Percentiles rank a stretch among this genome's conserved stretches.
Conservation (phyloP, 2,888 invertebrate species). For the Caenorhabditis imperialis region DNA sequence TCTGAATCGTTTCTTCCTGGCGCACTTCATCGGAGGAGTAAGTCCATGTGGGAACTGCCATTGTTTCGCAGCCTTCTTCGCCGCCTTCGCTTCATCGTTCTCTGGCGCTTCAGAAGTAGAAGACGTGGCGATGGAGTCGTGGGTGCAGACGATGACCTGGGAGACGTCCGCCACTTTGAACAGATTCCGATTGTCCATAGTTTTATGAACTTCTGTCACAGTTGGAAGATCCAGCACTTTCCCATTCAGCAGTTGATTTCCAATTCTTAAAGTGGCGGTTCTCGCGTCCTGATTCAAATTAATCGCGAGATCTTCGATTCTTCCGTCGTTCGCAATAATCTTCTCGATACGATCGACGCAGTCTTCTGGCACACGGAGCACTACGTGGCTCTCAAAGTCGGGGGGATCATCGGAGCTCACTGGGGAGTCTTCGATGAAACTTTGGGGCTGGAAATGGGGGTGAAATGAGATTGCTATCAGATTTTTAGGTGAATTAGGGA, state of each 20-base stretch:
- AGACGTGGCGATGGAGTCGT: constrained; percentile 31
- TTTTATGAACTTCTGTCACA: constrained; percentile 83
- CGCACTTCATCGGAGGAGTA: constrained; percentile 95
- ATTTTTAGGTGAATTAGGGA: too few species aligned
- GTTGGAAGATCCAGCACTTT: constrained; percentile 75
- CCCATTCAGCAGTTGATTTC: constrained; percentile 64
- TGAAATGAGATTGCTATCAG: too few species aligned
- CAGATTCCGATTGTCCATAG: constrained; percentile 94
- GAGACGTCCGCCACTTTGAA: constrained; percentile 97
- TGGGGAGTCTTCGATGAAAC: constrained; percentile 24
- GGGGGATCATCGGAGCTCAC: constrained; percentile 56
- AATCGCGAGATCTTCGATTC: constrained; percentile 65
- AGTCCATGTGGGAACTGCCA: constrained; percentile 94
- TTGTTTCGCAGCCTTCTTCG: constrained; percentile 84
- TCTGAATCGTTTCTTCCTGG: constrained; percentile 84
- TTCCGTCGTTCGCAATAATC: constrained; percentile 51
- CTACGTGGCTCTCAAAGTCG: constrained; percentile 75
- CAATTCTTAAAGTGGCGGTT: constrained; percentile 66
- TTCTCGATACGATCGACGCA: constrained; percentile 60
- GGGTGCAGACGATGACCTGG: constrained; percentile 82
- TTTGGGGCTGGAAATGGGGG: constrained; percentile 36
- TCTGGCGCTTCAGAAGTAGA: constrained; percentile 8
- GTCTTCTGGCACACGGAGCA: constrained; percentile 72
- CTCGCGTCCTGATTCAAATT: constrained; percentile 68
- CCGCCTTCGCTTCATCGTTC: constrained; percentile 17